Evolutionary conservation across 2,113 vertebrate genomes (phyloP), one percentile per base, ranked within the genome.

Genomic region (Sinosuthora webbiana): DNA sequence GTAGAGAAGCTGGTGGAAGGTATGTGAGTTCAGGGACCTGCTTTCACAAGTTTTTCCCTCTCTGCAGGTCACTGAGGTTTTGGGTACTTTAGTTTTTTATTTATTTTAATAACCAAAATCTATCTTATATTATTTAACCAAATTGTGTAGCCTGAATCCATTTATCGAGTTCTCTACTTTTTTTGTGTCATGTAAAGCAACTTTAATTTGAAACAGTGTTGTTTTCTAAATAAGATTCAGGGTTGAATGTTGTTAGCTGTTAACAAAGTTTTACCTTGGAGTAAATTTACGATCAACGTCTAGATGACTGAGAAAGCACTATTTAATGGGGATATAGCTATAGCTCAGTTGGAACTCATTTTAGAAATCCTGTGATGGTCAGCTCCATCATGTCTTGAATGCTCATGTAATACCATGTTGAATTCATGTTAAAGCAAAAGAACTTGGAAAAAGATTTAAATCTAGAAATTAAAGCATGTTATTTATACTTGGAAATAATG

Each of bases 311-410:
- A 68, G 71, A 76, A 82, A 87, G 35, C 63, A 79, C 70, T 83
- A 80, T 41, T 20, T 57, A 90, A 90, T 80, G 93, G 92, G 93
- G 95, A 97, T 96, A 31, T 74, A 74, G 15, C 21, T 76, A 16
- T 31, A 74, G 59, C 42, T 93, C 35, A 83, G 31, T 14, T 70
- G 22, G 45, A 79, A 67, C 57, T 88, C 4, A 8, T 71, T 89
- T 74, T 77, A 83, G 45, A 73, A 91, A 74, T 81, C 33, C 22
- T 89, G 2, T 47, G 22, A 27, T 56, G 33, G 68, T 68, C 41
- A 81, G 39, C 13, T 87, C n/a, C 14, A 31, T 69, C 17, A 55
- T 39, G 71, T 78, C 33, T 82, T 85, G 35, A 59, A 71, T 22
- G 22, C 13, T 83, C 27, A 57, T 11, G 10, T 79, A 75, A 25